Evolutionary conservation across 2,797 vertebrate species (phyloP), one percentile per base, ranked within the genome.

Genomic region (Clamator glandarius): DNA sequence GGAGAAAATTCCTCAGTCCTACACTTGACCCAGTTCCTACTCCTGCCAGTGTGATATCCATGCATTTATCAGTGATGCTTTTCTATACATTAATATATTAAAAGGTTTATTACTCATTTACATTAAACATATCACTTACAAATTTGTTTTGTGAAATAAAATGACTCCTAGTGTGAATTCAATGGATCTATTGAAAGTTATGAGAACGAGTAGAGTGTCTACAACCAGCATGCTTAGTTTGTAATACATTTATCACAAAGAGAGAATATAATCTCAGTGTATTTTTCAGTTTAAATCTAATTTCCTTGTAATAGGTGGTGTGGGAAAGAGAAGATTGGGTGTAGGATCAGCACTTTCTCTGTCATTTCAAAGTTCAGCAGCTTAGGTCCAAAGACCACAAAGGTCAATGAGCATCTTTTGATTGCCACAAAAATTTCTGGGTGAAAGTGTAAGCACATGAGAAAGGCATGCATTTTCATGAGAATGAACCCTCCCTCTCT

Each of bases 401-500:
- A 64, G 1, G 3, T 63, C 55, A 50, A 8, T 7, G 15, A 5
- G 9, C 15, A 52, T 13, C 55, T 64, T 39, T 11, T 36, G 7
- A 44, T 85, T 50, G 33, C 6, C 44, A 39, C 26, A 67, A 36
- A 39, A 73, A 44, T 2, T 8, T 51, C 82, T 42, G 26, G 8
- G 12, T 50, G 23, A 42, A 63, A 74, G 3, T 24, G 5, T 39
- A 51, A 63, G 5, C 8, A 11, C 11, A 11, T 14, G 19, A 69
- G 24, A 90, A 87, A 51, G 15, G 3, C 6, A 57, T 1, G 2
- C 6, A 26, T 26, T 29, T 42, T 5, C 26, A 31, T 21, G 18
- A 66, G 33, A 78, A 70, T 1, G 5, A 84, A 16, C 2, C 0
- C 11, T 64, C 4, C 7, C 15, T 63, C 9, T 9, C 29, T n/a